Base-by-base conservation (phyloP, 2,888 invertebrate genomes). In the Chydorus sphaericus region DNA sequence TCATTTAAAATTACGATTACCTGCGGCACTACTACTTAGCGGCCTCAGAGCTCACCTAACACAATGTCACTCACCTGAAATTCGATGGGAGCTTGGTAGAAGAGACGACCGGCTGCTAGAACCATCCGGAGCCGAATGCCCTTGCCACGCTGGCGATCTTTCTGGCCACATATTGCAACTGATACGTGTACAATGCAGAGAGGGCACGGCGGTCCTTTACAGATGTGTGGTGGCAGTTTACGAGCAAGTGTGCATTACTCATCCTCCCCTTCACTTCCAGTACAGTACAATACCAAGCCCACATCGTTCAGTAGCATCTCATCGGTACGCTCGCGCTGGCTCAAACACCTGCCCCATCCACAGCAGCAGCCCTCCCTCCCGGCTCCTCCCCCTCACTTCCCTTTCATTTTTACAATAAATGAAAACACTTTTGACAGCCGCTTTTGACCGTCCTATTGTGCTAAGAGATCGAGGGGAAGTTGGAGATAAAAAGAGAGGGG, bases 1-100 rank as follows among this genome's bases (percentile, higher is more conserved):
- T n/a, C n/a, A 36, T 52, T 16, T 18, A 52, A 10, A 36, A 18
- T 52, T 26, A 50, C 20, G 7, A 52, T 52, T 52, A 52, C 52
- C 52, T 52, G 52, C 52, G 52, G 52, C 52, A 52, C 52, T 52
- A 52, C 52, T 52, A 52, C 52, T 52, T 52, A 52, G 52, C 36
- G 52, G 26, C 37, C 36, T 36, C 52, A 23, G 23, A 44, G 28
- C 44, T 28, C 23, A 44, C 23, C 11, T 39, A 14, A 39, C 39
- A 39, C 39, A 18, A 8, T 5, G 18, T 44, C 26, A 11, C 44
- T 44, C 44, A 44, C 44, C 44, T 44, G 44, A 14, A 26, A 16
- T 4, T 26, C 8, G n/a, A n/a, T n/a, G n/a, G n/a, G n/a, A n/a
- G n/a, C n/a, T n/a, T n/a, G n/a, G n/a, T n/a, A 14, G 10, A 44